Evolutionary conservation across 2,797 vertebrate species (phyloP), one percentile per base, ranked within the genome.

Genomic region (Cyprinella venusta): DNA sequence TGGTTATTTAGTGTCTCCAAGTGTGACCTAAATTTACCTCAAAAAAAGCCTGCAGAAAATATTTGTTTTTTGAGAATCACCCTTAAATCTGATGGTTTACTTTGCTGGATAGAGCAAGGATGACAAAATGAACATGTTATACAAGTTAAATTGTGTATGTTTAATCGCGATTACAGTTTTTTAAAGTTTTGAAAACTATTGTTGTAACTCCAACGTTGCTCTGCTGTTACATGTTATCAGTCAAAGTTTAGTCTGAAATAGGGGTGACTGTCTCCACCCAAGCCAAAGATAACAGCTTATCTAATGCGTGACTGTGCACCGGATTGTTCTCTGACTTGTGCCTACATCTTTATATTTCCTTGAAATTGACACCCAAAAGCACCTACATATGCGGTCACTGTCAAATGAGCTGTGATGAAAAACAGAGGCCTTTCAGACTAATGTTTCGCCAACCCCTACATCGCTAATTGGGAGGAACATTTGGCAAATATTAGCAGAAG

Each of bases 351-450:
- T 48, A 70, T 52, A 82, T 45, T 83, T 70, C 80, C 79, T 54
- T 67, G 36, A 77, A 74, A 85, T 26, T 64, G 61, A 85, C 80
- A 74, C 50, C 21, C 59, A 76, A 88, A 91, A 89, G 45, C 85
- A 83, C 78, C 86, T 89, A 90, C 88, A 88, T 52, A 80, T 86
- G 86, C 42, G 81, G 9, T 33, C 59, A 16, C 70, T 52, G 56
- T 78, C 26, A 38, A 72, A 48, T 81, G 81, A 84, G 61, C 21
- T 56, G 13, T 70, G 80, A 85, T 59, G 15, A 64, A 64, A 76
- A 68, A 64, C 48, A 72, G 61, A 68, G 80, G 67, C 42, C 48
- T 85, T 33, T 68, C 8, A 26, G 33, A 75, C 26, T 18, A 79
- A 83, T 33, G 64, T 70, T 76, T 76, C 52, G 64, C 64, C 50